Conservation (phyloP, 2,888 invertebrate genomes). For the Tetrapedia diversipes region DNA sequence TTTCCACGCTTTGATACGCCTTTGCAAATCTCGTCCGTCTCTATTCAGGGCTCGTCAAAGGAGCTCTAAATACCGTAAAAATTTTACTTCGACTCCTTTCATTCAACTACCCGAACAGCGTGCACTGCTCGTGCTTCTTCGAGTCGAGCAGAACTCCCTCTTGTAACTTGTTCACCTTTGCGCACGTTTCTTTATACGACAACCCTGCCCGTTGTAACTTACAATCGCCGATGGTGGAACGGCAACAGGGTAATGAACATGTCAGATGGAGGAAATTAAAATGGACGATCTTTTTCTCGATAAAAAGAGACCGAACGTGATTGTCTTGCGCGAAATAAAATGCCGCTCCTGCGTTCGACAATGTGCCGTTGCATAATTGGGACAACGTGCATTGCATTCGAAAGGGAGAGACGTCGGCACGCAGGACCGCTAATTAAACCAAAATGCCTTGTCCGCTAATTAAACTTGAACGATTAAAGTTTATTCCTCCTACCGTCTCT, state of each 20-base stretch:
- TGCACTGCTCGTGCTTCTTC: neutral
- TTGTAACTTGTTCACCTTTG: neutral
- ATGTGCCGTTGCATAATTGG: constrained; percentile 52
- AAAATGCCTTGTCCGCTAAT: constrained; percentile 65
- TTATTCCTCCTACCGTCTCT: constrained; percentile 49
- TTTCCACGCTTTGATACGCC: constrained; percentile 64
- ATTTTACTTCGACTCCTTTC: constrained; percentile 44
- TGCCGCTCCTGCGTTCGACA: constrained; percentile 25
- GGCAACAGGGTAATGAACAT: neutral
- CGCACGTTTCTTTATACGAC: neutral
- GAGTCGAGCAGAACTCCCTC: neutral
- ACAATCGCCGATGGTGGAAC: neutral
- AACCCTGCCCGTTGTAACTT: neutral
- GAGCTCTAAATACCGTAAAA: constrained; percentile 55
- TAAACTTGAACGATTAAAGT: constrained; percentile 65
- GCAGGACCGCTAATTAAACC: constrained; percentile 65
- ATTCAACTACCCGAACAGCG: neutral
- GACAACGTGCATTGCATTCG: constrained; percentile 23
- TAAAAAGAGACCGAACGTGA: neutral
- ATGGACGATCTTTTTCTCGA: neutral
- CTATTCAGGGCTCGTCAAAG: constrained; percentile 16
- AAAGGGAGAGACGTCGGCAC: constrained; percentile 39
- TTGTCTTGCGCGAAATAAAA: constrained; percentile 15
- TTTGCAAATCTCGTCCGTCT: constrained; percentile 49
- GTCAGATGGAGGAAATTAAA: neutral